Percentiles rank a stretch among this genome's conserved stretches.
phyloP scores from a whole-genome alignment of 2,888 invertebrate genomes.

The Amblyjoppa fuscipennis region DNA sequence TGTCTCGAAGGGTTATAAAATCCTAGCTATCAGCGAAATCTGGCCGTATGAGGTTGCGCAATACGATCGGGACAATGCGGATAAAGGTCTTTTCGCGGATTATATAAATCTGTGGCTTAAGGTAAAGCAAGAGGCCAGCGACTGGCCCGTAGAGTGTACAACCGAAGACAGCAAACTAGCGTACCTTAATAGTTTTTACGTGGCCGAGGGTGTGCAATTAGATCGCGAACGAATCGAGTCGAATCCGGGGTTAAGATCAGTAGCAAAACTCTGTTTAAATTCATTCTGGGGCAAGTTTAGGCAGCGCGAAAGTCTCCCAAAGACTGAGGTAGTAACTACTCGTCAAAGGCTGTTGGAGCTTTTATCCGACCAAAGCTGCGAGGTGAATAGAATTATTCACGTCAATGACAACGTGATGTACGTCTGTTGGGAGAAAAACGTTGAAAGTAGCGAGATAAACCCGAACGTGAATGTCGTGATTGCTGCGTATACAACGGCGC shows the following conservation, averaged over 20 bases:
- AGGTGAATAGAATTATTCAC: conserved; percentile 60
- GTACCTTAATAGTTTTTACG: conserved; percentile 53
- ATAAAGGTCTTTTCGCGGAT: conserved; percentile 69
- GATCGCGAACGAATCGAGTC: conserved; percentile 67
- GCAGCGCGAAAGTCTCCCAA: conserved; percentile 48
- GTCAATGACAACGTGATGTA: conserved; percentile 67
- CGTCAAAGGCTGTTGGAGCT: conserved; percentile 55
- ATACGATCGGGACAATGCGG: conserved; percentile 50
- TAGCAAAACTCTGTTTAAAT: conserved; percentile 75
- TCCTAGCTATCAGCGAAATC: too few relatives aligned
- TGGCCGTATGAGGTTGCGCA: conserved; percentile 72
- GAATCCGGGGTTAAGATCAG: conserved; percentile 72
- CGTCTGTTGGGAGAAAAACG: conserved; percentile 56
- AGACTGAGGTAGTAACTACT: conserved; percentile 64
- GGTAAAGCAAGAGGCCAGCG: conserved; percentile 73
- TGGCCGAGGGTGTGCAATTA: conserved; percentile 66
- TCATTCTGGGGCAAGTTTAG: conserved; percentile 74
- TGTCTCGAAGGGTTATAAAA: conserved; percentile 63
- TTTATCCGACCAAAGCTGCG: conserved; percentile 62
- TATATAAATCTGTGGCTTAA: conserved; percentile 76
- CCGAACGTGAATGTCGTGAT: conserved; percentile 74
- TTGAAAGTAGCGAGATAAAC: background rate
- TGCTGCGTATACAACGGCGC: conserved; percentile 80
- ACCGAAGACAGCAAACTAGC: background rate
- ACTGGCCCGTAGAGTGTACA: conserved; percentile 68